Base-by-base conservation (phyloP, 2,888 invertebrate genomes). In the Caenorhabditis doughertyi region DNA sequence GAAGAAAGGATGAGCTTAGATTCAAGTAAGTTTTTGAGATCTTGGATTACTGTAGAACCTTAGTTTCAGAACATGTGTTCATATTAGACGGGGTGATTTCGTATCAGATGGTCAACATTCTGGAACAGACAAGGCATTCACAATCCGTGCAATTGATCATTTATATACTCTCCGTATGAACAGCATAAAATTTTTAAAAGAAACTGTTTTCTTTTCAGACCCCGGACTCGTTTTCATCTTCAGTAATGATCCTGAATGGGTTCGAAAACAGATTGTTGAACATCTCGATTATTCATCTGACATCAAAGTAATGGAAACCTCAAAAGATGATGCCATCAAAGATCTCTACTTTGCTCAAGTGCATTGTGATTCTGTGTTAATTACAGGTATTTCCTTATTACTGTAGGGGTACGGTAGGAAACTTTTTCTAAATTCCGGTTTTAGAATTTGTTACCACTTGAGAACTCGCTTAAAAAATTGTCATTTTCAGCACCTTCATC, bases 71-170 rank as follows among this genome's bases (percentile, higher is more conserved):
- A 71, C 44, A 1, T 81, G 81, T 51, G 81, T 81, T 7, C 81
- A 81, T 35, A 29, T 71, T 8, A 64, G 81, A 58, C 49, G 76
- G 11, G 76, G 76, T 7, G 81, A 81, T 44, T 81, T 81, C 23
- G 9, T 81, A 21, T 56, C 49, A 5, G 71, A 76, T 42, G 65
- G 65, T 21, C 35, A 56, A 18, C 76, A 81, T 23, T 56, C 56
- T 39, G 76, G 71, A 42, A 65, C 81, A n/a, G 67, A 76, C 60
- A 9, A 27, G 9, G 18, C 2, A 8, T 81, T 81, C 29, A 71
- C 65, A 0, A 42, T 64, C 21, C 58, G 58, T 7, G 71, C 81
- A 8, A 71, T 81, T n/a, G 64, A 76, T 27, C 51, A 68, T 25
- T 27, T 77, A 7, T 51, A 68, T 21, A 68, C 68, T 77, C 11